Conservation (phyloP, 1,140 invertebrate genomes). For the Zelostemma sp. region DNA sequence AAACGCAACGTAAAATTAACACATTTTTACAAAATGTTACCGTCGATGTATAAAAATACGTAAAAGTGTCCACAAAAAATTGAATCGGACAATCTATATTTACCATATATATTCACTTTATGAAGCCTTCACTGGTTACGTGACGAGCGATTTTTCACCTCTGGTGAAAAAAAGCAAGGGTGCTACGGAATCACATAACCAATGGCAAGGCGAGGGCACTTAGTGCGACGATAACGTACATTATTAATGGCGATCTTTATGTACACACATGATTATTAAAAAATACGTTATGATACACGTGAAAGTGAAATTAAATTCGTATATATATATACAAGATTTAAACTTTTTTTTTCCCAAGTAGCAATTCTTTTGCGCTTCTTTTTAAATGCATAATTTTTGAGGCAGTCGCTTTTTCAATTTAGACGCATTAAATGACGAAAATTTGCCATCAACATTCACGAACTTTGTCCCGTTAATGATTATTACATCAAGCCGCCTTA, state of each 20-base stretch:
- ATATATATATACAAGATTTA: constrained; percentile 31
- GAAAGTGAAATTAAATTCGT: constrained; percentile 24
- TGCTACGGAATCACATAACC: no score
- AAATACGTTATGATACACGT: constrained; percentile 38
- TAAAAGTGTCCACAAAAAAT: no score
- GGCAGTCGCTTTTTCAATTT: background rate
- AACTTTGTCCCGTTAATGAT: background rate
- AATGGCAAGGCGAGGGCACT: constrained; percentile 8
- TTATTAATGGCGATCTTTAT: constrained; percentile 30
- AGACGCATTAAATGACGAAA: constrained; percentile 16
- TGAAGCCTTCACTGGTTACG: background rate
- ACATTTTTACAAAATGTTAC: no score
- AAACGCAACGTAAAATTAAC: no score
- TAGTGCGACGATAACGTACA: constrained; percentile 21
- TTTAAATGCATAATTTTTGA: constrained; percentile 6
- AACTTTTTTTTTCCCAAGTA: constrained; percentile 2
- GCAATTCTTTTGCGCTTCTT: constrained; percentile 8
- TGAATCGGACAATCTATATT: no score
- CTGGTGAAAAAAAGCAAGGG: background rate
- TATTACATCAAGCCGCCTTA: no score
- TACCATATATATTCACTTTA: constrained; percentile 11
- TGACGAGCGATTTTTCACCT: background rate
- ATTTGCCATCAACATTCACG: background rate
- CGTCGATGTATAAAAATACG: background rate
- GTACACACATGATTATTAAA: constrained; percentile 29